Evolutionary conservation across 2,113 vertebrate genomes (phyloP), one percentile per base, ranked within the genome.

Genomic region (Oncorhynchus masou): DNA sequence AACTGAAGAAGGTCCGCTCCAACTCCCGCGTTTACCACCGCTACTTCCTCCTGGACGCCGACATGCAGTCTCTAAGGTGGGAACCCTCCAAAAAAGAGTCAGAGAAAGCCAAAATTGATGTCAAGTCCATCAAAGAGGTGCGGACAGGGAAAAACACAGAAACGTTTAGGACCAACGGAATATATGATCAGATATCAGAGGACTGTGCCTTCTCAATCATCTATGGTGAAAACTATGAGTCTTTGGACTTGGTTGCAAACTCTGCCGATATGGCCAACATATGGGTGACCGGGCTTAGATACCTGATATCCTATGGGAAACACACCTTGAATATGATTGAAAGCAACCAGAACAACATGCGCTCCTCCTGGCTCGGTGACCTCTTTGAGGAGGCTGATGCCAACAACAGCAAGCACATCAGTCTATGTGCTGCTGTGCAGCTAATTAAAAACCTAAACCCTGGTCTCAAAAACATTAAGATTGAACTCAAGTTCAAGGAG

Each of bases 101-200:
- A 0, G 97, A 99, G 85, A 99, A 99, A 90, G 97, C 97, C 60
- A 99, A 97, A 90, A 98, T 99, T 73, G 97, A 99, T 24, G 94
- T 99, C 24, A 98, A 95, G 81, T 97, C 97, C 7, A 94, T 99
- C 84, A 99, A 98, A 87, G 97, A 99, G 88, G 97, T 99, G 79
- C 94, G 98, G 85, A 97, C 96, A 0, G 98, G 98, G 25, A 99
- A 97, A 90, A 98, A 99, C 68, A 99, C 98, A 0, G 98, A 99
- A 88, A 99, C 96, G 86, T 99, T 99, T 88, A 94, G 98, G 89
- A 96, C 95, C 87, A 99, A 98, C 76, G 96, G 96, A 59, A 94
- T 97, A 88, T 98, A 96, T 22, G 98, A 99, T 78, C 98, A 99
- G 94, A 96, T 99, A 89, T 99, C 98, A 0, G 98, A 99, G 93